Percentiles rank a stretch among this genome's conserved stretches.
These are phyloP conservation scores for Schlechtendalia chinensis DNA, from an alignment of 1,140 invertebrate genomes.

Conservation along the genomic window DNA sequence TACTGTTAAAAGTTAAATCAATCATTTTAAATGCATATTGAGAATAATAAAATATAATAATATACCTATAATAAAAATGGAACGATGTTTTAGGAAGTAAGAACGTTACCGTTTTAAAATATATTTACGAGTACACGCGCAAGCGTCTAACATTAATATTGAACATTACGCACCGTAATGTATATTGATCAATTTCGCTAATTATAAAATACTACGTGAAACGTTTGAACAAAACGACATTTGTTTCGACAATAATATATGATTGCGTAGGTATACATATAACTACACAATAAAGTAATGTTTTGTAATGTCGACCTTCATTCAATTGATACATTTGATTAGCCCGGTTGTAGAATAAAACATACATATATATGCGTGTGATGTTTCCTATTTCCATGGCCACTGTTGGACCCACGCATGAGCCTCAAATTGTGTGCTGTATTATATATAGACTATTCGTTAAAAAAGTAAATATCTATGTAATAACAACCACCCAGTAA, in stretches of 20 bases:
- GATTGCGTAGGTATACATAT: not conserved
- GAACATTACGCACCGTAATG: too few species aligned
- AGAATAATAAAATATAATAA: too few species aligned
- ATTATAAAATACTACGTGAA: not conserved
- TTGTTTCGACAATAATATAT: not conserved
- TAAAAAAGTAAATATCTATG: not conserved
- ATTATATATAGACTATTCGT: not conserved
- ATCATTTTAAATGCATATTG: too few species aligned
- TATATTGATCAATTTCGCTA: too few species aligned
- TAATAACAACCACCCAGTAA: not conserved
- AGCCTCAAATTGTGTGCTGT: not conserved
- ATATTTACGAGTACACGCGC: too few species aligned
- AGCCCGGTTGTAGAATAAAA: constrained; percentile 13
- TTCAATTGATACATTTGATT: constrained; percentile 44
- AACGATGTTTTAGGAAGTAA: too few species aligned
- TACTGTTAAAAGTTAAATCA: too few species aligned
- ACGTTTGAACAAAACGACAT: not conserved
- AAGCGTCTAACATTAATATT: too few species aligned
- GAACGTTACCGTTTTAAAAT: too few species aligned
- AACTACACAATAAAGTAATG: not conserved
- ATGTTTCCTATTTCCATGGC: constrained; percentile 28
- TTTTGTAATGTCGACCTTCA: constrained; percentile 30
- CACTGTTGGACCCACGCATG: constrained; percentile 27
- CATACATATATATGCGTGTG: not conserved
- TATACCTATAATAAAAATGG: too few species aligned